Conservation (phyloP, 2,888 invertebrate species). For the Ennomos quercinarius region DNA sequence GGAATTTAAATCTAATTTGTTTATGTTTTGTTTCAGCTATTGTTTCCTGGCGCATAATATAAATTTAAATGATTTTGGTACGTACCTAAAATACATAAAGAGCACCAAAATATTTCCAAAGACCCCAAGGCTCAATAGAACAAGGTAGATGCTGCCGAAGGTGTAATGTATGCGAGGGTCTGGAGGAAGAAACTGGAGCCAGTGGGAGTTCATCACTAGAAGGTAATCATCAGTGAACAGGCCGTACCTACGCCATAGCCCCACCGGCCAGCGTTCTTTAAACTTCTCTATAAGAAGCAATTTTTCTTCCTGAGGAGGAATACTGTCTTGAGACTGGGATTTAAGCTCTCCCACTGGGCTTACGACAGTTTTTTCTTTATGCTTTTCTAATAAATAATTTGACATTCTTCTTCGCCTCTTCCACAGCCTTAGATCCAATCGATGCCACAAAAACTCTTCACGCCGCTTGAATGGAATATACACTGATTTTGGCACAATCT, state of each 20-base stretch:
- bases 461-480: conserved; percentile 59
- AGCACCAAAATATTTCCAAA: conserved; percentile 90
- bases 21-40: conserved; percentile 8
- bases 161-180: conserved; percentile 82
- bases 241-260: conserved; percentile 81
- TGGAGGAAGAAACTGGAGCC: conserved; percentile 89
- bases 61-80: conserved; percentile 8
- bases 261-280: conserved; percentile 70
- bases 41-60: conserved; percentile 4
- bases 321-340: conserved; percentile 23
- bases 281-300: conserved; percentile 58
- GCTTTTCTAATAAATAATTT: conserved; percentile 31
- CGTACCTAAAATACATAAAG: conserved; percentile 88
- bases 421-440: conserved; percentile 71
- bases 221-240: conserved; percentile 85
- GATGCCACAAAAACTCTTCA: conserved; percentile 61
- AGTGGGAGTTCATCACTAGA: conserved; percentile 87
- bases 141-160: conserved; percentile 86
- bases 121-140: conserved; percentile 87
- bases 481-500: conserved; percentile 46
- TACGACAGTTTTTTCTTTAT: conserved; percentile 28
- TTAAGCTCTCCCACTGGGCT: conserved; percentile 29
- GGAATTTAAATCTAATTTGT: conserved; percentile 10
- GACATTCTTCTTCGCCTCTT: conserved; percentile 68
- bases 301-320: conserved; percentile 21